These are phyloP conservation scores for Danio jaintianensis DNA, from an alignment of 2,797 vertebrate species.

Conservation along the genomic window DNA sequence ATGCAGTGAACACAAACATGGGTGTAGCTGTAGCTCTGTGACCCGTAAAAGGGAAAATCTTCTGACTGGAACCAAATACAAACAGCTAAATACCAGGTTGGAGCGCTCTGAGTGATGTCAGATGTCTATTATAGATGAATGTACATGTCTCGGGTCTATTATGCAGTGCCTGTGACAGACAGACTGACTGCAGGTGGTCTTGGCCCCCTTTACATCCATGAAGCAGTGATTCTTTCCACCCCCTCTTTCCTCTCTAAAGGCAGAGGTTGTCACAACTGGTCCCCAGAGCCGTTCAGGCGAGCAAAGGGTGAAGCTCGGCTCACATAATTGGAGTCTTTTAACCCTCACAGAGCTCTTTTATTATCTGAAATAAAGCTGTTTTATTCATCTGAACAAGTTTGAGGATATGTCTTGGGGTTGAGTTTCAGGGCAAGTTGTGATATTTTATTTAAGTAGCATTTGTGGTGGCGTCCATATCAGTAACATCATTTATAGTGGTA, in stretches of 20 bases:
- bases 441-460: not conserved
- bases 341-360: slow-evolving; percentile 50
- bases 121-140: slow-evolving; percentile 51
- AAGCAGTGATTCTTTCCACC: slow-evolving; percentile 36
- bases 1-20: slow-evolving; percentile 42
- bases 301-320: slow-evolving; percentile 56
- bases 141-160: slow-evolving; percentile 51
- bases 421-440: not conserved
- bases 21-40: slow-evolving; percentile 20
- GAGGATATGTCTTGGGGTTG: slow-evolving; percentile 1
- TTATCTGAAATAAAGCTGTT: slow-evolving; percentile 21
- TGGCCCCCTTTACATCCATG: slow-evolving; percentile 44
- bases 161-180: slow-evolving; percentile 52
- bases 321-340: slow-evolving; percentile 59
- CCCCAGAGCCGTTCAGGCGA: slow-evolving; percentile 50
- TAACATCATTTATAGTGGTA: too few relatives aligned
- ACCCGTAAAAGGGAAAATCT: slow-evolving; percentile 40
- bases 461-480: too few relatives aligned
- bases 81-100: slow-evolving; percentile 50
- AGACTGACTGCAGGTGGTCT: slow-evolving; percentile 47
- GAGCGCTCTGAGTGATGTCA: slow-evolving; percentile 47
- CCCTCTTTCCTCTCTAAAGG: slow-evolving; percentile 53
- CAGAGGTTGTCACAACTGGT: slow-evolving; percentile 54
- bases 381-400: slow-evolving; percentile 11
- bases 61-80: slow-evolving; percentile 51